Base-by-base conservation (phyloP, 1,140 invertebrate species). In the Drosophila pectinifera region DNA sequence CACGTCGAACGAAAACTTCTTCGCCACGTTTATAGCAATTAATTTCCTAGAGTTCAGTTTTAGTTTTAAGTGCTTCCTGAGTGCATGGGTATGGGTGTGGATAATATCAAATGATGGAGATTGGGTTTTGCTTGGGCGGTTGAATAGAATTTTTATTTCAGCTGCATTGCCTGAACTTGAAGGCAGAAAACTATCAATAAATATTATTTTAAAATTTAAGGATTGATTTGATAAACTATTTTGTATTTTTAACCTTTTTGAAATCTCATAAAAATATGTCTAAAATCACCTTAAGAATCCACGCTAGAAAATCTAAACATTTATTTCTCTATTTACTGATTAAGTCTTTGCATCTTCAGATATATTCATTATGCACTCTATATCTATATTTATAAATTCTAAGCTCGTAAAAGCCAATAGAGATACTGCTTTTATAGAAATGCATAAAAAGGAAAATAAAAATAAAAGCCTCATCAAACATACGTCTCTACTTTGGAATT, bases 1-100 rank as follows among this genome's bases (percentile, higher is more conserved):
- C 20, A 41, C 46, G 54, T 26, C 18, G 45, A 24, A 34, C 61
- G 34, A 67, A 58, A 72, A 48, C 64, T 83, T 62, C 65, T 46
- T 62, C 36, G 55, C 84, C 79, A 86, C 83, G 75, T 88, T 88
- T 88, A 89, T 88, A 83, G 83, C 83, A 86, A 86, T 86, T 88
- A 86, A 86, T 88, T 86, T 86, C 81, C 84, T 88, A 78, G 63
- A 85, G 81, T 82, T 85, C 72, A 76, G 81, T 77, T 85, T 80
- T 74, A 81, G 74, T 86, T 89, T 79, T 88, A 83, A 79, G 75
- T 83, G 75, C 72, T 79, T 79, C 65, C 64, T 58, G 42, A 56
- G 54, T 51, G 57, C 41, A 43, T 67, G 73, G 49, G 51, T 43
- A 11, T 51, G 48, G 48, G 48, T 7, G 16, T 41, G 46, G 13